Percentiles rank a stretch among this genome's conserved stretches.
Evolutionary conservation across 2,888 invertebrate genomes (phyloP).

Genomic region (Onthophagus sagittarius): DNA sequence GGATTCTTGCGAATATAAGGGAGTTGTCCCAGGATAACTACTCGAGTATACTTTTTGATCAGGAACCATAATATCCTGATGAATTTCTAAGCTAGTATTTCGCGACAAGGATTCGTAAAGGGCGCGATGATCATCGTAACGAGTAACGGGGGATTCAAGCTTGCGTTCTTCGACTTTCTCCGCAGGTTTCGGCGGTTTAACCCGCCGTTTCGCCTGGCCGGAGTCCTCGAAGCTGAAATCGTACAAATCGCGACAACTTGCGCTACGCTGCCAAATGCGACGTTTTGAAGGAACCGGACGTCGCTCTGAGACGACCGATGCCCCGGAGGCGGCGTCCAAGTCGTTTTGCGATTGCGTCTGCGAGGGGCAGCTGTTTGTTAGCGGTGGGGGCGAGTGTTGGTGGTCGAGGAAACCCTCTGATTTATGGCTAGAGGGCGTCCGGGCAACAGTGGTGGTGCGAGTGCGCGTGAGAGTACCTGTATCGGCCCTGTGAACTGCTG

Average conservation of each 20-base stretch:
- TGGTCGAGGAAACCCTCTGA: conserved; percentile 56
- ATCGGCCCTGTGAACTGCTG: conserved; percentile 54
- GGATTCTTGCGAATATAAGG: conserved; percentile 58
- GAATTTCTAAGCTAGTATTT: conserved; percentile 60
- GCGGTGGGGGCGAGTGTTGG: conserved; percentile 36
- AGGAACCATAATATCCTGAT: conserved; percentile 61
- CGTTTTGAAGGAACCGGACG: conserved; percentile 44
- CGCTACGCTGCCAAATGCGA: conserved; percentile 71
- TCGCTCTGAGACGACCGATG: conserved; percentile 17
- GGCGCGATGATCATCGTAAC: conserved; percentile 66
- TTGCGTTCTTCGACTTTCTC: conserved; percentile 46
- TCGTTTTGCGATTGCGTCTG: conserved; percentile 49
- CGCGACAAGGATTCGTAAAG: conserved; percentile 61
- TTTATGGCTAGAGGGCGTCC: conserved; percentile 56
- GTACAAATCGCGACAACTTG: conserved; percentile 78
- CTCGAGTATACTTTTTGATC: conserved; percentile 78
- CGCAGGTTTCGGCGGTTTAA: conserved; percentile 50
- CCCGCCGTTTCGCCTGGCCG: conserved; percentile 61
- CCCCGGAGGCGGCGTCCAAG: conserved; percentile 32
- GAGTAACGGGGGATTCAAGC: conserved; percentile 67
- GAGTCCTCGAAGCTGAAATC: conserved; percentile 72
- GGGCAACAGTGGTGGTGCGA: conserved; percentile 47
- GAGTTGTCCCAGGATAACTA: conserved; percentile 79
- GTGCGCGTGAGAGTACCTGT: conserved; percentile 46
- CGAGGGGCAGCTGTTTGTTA: conserved; percentile 34